phyloP scores from a whole-genome alignment of 2,888 invertebrate species.

The Pterostichus niger region DNA sequence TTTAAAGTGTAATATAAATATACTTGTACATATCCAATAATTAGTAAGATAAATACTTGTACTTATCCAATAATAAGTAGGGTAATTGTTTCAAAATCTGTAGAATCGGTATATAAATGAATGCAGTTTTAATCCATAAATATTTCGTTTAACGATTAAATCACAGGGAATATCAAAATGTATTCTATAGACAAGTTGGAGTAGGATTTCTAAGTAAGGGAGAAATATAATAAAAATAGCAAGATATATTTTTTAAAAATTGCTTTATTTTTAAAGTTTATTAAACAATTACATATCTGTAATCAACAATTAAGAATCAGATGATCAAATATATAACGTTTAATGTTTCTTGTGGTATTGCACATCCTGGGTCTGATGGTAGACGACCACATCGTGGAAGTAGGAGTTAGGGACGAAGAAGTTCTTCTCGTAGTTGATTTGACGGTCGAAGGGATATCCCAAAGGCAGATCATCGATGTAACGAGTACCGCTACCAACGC shows the following conservation, averaged over 20 bases:
- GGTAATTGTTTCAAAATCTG: no score
- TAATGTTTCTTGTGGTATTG: constrained; percentile 26
- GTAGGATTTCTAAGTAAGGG: background rate
- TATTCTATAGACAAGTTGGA: no score
- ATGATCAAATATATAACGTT: constrained; percentile 20
- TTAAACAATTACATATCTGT: constrained; percentile 38
- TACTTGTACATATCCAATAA: no score
- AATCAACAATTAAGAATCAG: constrained; percentile 32
- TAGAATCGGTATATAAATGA: no score
- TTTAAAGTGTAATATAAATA: no score
- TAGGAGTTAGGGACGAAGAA: constrained; percentile 85
- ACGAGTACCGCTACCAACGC: constrained; percentile 79
- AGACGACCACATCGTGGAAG: constrained; percentile 83
- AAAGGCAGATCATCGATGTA: constrained; percentile 82
- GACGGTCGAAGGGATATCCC: constrained; percentile 88
- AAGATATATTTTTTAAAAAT: background rate
- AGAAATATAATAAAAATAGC: background rate
- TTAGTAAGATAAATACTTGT: no score
- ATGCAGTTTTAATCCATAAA: no score
- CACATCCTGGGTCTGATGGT: constrained; percentile 79
- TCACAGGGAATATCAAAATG: no score
- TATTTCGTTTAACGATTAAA: no score
- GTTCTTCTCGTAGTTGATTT: constrained; percentile 78
- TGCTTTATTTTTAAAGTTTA: constrained; percentile 19
- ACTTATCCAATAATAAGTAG: no score